Evolutionary conservation across 2,888 invertebrate genomes (phyloP).

Genomic region (Idaea biselata): DNA sequence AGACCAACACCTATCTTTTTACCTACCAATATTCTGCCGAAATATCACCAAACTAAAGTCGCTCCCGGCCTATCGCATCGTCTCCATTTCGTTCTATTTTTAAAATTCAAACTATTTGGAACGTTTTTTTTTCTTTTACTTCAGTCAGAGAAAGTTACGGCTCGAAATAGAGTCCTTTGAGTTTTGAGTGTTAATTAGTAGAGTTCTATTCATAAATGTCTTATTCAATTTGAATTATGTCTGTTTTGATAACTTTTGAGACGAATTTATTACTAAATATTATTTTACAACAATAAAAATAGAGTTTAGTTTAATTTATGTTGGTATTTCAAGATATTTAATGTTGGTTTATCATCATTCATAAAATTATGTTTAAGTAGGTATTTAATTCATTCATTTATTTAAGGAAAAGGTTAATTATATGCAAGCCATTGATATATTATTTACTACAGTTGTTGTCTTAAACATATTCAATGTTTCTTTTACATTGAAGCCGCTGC

Average conservation of each 20-base stretch:
- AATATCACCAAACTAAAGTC: background rate
- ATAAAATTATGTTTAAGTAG: background rate
- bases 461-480: too few species aligned
- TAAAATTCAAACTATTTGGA: conserved; percentile 21
- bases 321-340: background rate
- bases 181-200: background rate
- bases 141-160: conserved; percentile 3
- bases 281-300: background rate
- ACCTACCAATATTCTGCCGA: too few species aligned
- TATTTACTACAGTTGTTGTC: too few species aligned
- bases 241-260: background rate
- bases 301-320: too few species aligned
- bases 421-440: too few species aligned
- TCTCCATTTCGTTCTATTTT: conserved; percentile 23
- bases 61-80: background rate
- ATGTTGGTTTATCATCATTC: background rate
- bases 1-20: too few species aligned
- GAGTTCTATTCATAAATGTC: background rate
- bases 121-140: conserved; percentile 9
- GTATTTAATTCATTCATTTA: conserved; percentile 16
- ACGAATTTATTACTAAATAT: background rate
- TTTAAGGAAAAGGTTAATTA: background rate
- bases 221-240: background rate
- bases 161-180: background rate
- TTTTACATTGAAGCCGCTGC: background rate